These are phyloP conservation scores for Blastobasis adustella DNA, from an alignment of 2,888 invertebrate species.

Conservation along the genomic window DNA sequence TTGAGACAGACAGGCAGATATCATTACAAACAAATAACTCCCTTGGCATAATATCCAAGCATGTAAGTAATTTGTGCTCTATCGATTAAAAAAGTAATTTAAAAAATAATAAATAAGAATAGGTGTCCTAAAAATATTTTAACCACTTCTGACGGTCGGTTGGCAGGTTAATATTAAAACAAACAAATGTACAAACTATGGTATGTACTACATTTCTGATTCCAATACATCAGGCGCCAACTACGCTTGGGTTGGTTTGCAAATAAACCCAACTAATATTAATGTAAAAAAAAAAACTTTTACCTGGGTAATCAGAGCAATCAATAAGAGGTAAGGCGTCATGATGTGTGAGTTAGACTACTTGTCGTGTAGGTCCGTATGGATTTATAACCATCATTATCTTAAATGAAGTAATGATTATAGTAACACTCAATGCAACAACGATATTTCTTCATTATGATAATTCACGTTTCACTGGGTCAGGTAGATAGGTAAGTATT, in stretches of 20 bases:
- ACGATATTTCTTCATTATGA: not conserved
- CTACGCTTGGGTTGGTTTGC: too few species aligned
- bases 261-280: too few species aligned
- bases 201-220: too few species aligned
- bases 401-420: slow-evolving; percentile 37
- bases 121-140: too few species aligned
- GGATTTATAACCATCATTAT: slow-evolving; percentile 45
- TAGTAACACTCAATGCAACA: slow-evolving; percentile 23
- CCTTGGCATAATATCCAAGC: too few species aligned
- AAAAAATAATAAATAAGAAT: too few species aligned
- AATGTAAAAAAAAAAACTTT: slow-evolving; percentile 7
- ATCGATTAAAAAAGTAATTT: too few species aligned
- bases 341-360: slow-evolving; percentile 28
- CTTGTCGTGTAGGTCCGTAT: slow-evolving; percentile 13
- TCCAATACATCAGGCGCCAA: too few species aligned
- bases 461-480: slow-evolving; percentile 10
- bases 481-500: slow-evolving; percentile 12
- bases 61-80: too few species aligned
- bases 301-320: slow-evolving; percentile 57
- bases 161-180: too few species aligned
- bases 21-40: not conserved
- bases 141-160: too few species aligned
- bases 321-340: slow-evolving; percentile 43
- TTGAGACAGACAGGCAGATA: not conserved
- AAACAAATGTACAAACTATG: too few species aligned